phyloP scores from a whole-genome alignment of 1,140 invertebrate genomes.

The Aphelinus certus region DNA sequence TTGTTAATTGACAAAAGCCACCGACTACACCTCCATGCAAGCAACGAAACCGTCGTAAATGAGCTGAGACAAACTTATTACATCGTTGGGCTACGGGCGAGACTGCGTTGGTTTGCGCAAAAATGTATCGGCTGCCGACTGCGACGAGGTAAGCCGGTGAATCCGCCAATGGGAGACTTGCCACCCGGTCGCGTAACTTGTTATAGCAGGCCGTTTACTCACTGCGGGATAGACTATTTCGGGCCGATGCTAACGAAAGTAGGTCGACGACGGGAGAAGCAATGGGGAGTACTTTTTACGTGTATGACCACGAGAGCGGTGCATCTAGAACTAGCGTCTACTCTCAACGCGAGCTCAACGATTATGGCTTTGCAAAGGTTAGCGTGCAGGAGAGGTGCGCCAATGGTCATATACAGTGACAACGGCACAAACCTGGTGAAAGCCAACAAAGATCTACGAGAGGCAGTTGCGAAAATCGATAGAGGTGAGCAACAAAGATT shows the following conservation, averaged over 20 bases:
- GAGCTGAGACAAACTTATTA: conserved; percentile 41
- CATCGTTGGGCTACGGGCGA: conserved; percentile 34
- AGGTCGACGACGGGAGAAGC: conserved; percentile 45
- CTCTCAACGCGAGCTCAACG: conserved; percentile 41
- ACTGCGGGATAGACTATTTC: conserved; percentile 49
- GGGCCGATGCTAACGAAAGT: conserved; percentile 47
- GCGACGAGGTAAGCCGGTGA: not conserved
- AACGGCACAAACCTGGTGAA: conserved; percentile 16
- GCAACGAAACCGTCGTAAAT: conserved; percentile 39
- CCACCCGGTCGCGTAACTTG: conserved; percentile 38
- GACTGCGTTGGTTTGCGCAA: conserved; percentile 12
- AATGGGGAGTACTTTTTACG: conserved; percentile 52
- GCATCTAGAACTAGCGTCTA: conserved; percentile 44
- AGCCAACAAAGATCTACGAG: not conserved
- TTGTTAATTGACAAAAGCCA: conserved; percentile 38
- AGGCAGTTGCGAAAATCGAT: not conserved
- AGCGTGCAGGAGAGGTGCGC: conserved; percentile 39
- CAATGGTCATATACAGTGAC: conserved; percentile 5
- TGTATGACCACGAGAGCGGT: conserved; percentile 45
- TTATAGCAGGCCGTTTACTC: conserved; percentile 41
- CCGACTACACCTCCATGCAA: conserved; percentile 28
- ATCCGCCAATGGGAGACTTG: conserved; percentile 42
- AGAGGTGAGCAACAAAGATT: not conserved
- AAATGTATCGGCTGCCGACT: not conserved
- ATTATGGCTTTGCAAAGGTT: conserved; percentile 47